Conservation (phyloP, 2,888 invertebrate species). For the Spialia ferax region DNA sequence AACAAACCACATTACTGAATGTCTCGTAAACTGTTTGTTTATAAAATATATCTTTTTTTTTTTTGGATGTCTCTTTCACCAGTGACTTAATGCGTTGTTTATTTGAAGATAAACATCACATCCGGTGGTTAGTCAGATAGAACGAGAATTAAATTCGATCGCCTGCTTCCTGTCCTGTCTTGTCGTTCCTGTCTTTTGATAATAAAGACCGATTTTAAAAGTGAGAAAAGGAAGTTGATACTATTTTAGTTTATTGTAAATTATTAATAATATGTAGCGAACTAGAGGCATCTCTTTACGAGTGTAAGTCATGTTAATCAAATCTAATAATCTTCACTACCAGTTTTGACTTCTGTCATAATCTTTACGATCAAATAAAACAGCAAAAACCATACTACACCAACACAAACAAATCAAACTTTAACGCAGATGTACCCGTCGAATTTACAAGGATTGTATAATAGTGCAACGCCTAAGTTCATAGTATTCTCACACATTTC, state of each 20-base stretch:
- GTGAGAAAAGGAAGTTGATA: background rate
- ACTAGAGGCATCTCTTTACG: too few species aligned
- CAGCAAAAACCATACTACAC: background rate
- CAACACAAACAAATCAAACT: background rate
- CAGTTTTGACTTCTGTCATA: too few species aligned
- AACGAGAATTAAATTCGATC: constrained; percentile 10
- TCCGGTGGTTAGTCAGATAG: constrained; percentile 31
- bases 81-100: constrained; percentile 30
- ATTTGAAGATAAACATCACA: constrained; percentile 39
- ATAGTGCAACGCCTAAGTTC: constrained; percentile 43
- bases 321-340: too few species aligned
- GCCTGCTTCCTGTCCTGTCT: constrained; percentile 21
- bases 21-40: constrained; percentile 16
- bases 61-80: constrained; percentile 22
- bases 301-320: too few species aligned
- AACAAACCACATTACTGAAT: constrained; percentile 15
- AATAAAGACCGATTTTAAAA: background rate
- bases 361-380: background rate
- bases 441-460: constrained; percentile 37
- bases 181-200: constrained; percentile 17
- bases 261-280: too few species aligned
- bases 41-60: constrained; percentile 25
- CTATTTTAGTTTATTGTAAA: too few species aligned
- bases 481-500: constrained; percentile 63
- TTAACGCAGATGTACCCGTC: background rate